phyloP scores from a whole-genome alignment of 2,113 vertebrate species.

The Scopus umbretta region DNA sequence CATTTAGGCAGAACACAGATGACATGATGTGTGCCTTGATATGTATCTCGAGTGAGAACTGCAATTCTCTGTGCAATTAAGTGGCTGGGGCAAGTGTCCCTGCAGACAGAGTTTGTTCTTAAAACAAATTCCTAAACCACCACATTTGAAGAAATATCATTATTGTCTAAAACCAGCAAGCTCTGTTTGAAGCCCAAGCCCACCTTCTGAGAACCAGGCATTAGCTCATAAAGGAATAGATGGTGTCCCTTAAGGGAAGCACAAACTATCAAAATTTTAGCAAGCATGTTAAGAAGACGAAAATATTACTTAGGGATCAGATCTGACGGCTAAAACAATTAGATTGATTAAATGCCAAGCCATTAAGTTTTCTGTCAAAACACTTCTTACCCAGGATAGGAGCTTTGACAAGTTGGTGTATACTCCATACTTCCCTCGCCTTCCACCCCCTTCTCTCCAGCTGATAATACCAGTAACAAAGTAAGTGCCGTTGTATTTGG shows the following conservation, averaged over 20 bases:
- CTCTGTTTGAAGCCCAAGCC: not conserved
- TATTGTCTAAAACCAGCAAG: not conserved
- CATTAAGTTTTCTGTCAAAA: not conserved
- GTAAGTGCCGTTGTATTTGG: constrained; percentile 72
- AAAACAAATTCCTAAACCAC: not conserved
- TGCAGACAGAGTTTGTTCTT: not conserved
- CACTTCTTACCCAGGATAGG: constrained; percentile 73
- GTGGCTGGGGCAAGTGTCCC: not conserved
- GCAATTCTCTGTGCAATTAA: not conserved
- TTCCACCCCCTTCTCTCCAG: constrained; percentile 90
- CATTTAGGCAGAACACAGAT: not conserved
- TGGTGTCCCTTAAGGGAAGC: not conserved
- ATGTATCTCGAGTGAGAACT: not conserved
- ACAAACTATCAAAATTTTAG: not conserved
- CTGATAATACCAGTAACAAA: constrained; percentile 86
- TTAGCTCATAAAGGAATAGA: not conserved
- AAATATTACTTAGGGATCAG: not conserved
- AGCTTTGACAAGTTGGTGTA: constrained; percentile 86
- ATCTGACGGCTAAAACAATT: not conserved
- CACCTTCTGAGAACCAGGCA: not conserved
- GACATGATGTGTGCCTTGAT: not conserved
- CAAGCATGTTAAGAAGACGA: not conserved
- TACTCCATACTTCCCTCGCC: constrained; percentile 81
- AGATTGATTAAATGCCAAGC: not conserved
- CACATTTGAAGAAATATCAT: not conserved